Evolutionary conservation across 1,140 invertebrate species (phyloP), one percentile per base, ranked within the genome.

Genomic region (Rhizoglyphus robini): DNA sequence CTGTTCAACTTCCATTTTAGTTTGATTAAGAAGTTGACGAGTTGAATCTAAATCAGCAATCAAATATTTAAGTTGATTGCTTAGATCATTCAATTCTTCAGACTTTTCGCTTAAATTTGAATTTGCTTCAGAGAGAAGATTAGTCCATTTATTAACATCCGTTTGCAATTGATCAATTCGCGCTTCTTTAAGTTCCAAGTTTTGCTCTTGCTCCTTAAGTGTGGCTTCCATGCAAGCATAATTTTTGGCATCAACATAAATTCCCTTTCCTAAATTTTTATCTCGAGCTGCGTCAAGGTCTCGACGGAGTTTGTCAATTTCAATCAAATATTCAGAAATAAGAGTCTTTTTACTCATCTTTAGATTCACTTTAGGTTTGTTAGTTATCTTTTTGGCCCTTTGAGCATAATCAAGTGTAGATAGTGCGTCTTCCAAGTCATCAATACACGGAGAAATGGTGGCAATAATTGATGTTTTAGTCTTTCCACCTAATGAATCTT

Each of bases 381-480:
- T 98, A 68, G 86, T 89, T 63, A 98, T 97, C 72, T 94, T 93
- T 76, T 93, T 94, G 0, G 95, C 94, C 23, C 93, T 79, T 76
- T 90, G 83, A 18, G 94, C 94, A 77, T 98, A 98, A 71, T 97
- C 93, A 54, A 99, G 75, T 0, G 95, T 98, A 59, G 87, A 94
- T 15, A 96, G 75, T 0, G 94, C 97, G 78, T 97, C 94, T 75
- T 96, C 88, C 29, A 91, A 73, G 74, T 96, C 93, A 66, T 83
- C 81, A 57, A 83, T 82, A 0, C 90, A 86, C 0, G 92, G 92
- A 0, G 91, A 96, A 25, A 97, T 83, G 0, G 93, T 97, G 0
- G 93, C 94, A 72, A 97, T 90, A 69, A 98, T 91, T 2, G 92
- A 90, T 0, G 95, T 95, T 78, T 95, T 91, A 0, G 92, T 94